phyloP scores from a whole-genome alignment of 2,888 invertebrate genomes.

The Andrena dorsata region DNA sequence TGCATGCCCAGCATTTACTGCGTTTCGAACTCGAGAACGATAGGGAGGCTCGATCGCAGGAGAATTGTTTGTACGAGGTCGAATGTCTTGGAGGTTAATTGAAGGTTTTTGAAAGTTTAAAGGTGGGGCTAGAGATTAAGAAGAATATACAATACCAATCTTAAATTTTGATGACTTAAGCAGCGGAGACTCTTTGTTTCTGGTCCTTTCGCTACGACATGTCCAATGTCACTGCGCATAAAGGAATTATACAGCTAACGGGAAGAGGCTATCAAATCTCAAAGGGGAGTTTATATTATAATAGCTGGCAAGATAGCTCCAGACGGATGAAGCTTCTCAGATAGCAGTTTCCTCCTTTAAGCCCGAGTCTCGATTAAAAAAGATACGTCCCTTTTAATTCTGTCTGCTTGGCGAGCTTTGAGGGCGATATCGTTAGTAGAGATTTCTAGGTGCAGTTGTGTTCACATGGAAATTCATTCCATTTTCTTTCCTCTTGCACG shows the following conservation, averaged over 20 bases:
- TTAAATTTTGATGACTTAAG: neutral
- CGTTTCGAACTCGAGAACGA: too few species aligned
- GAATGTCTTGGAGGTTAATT: neutral
- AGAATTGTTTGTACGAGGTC: neutral
- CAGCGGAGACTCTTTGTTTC: neutral
- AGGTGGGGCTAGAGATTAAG: too few species aligned
- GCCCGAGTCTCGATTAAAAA: neutral
- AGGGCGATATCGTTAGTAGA: neutral
- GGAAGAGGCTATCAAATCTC: neutral
- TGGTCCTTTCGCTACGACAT: neutral
- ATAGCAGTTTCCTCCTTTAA: constrained; percentile 13
- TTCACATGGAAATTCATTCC: neutral
- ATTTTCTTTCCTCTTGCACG: neutral
- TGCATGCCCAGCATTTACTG: constrained; percentile 1
- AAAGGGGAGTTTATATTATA: neutral
- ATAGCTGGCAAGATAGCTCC: neutral
- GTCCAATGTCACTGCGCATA: neutral
- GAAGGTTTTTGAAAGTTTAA: neutral
- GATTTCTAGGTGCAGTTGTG: neutral
- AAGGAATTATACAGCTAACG: neutral
- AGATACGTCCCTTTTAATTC: constrained; percentile 5
- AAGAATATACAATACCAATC: too few species aligned
- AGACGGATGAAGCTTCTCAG: neutral
- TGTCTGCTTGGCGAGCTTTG: neutral
- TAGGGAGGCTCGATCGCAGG: too few species aligned